Evolutionary conservation across 2,888 invertebrate species (phyloP), one percentile per base, ranked within the genome.

Genomic region (Epinotia ramella): DNA sequence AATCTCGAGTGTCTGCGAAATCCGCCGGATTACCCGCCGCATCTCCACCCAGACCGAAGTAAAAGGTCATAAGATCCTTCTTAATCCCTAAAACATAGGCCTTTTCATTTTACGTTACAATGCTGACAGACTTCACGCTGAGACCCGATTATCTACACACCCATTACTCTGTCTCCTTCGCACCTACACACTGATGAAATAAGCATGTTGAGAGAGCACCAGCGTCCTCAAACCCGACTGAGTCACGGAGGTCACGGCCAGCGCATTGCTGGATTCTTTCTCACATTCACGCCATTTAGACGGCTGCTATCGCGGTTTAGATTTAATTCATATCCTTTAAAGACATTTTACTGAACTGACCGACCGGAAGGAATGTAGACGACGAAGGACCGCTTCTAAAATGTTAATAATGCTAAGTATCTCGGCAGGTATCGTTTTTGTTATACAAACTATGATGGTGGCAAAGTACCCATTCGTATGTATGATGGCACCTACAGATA

Each of bases 241-340:
- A 67, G 63, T 40, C 44, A 44, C 65, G 46, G 44, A 13, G 59
- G 57, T 57, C 33, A 16, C 46, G 57, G 16, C 6, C 64, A 46
- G 60, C 28, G 46, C 76, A 63, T 76, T 57, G 57, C 46, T 28
- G 71, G 57, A 72, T 76, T 76, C 66, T 44, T 76, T 67, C 71
- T 71, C 71, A 67, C 76, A 72, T 76, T 67, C 71, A 67, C 46
- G 66, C 3, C 24, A 28, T 28, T 66, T 60, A 70, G 46, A 53
- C 62, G 71, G 67, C 65, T 65, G 18, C 56, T 76, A 76, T 76
- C 76, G 62, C 46, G 67, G 60, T 33, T 60, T 56, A 72, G 71
- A 76, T 76, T 62, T 72, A 63, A 72, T 76, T 76, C 56, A 76
- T 76, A 46, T 62, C 67, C 71, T 71, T 66, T 67, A 72, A 75